Evolutionary conservation across 2,113 vertebrate species (phyloP).

Genomic region (Hirundichthys speculiger): DNA sequence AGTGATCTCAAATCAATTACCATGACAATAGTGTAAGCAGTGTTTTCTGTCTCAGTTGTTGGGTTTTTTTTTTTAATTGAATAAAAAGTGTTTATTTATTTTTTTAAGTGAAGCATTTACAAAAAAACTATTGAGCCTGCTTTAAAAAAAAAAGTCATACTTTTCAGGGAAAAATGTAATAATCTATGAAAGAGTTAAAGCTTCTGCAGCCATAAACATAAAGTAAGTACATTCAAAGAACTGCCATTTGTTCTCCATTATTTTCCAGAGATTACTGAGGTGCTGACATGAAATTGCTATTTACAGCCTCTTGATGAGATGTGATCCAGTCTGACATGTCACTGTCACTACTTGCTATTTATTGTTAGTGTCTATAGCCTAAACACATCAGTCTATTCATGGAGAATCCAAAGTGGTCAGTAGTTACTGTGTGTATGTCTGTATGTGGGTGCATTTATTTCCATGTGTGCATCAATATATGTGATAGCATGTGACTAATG

Average conservation of each 20-base stretch:
- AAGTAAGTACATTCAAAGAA: neutral
- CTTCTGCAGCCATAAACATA: neutral
- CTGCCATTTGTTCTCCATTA: neutral
- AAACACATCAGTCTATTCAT: slow-evolving; percentile 41
- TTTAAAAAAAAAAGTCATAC: too few relatives aligned
- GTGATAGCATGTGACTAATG: slow-evolving; percentile 12
- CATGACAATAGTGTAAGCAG: too few relatives aligned
- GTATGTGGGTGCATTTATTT: neutral
- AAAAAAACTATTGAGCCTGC: neutral
- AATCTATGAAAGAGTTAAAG: too few relatives aligned
- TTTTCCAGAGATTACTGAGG: slow-evolving; percentile 9
- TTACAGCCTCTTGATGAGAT: slow-evolving; percentile 40
- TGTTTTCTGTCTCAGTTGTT: too few relatives aligned
- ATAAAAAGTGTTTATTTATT: too few relatives aligned
- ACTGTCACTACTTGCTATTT: slow-evolving; percentile 39
- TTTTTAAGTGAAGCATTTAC: too few relatives aligned
- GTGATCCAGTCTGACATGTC: slow-evolving; percentile 47
- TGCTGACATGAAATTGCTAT: slow-evolving; percentile 37
- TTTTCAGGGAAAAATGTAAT: too few relatives aligned
- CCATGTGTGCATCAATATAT: slow-evolving; percentile 2
- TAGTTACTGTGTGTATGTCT: slow-evolving; percentile 22
- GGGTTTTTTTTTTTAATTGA: too few relatives aligned
- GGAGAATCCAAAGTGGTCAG: slow-evolving; percentile 44
- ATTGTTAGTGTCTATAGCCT: slow-evolving; percentile 35
- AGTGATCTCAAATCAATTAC: too few relatives aligned